Conservation (phyloP, 2,888 invertebrate genomes). For the Andrena bicolor region DNA sequence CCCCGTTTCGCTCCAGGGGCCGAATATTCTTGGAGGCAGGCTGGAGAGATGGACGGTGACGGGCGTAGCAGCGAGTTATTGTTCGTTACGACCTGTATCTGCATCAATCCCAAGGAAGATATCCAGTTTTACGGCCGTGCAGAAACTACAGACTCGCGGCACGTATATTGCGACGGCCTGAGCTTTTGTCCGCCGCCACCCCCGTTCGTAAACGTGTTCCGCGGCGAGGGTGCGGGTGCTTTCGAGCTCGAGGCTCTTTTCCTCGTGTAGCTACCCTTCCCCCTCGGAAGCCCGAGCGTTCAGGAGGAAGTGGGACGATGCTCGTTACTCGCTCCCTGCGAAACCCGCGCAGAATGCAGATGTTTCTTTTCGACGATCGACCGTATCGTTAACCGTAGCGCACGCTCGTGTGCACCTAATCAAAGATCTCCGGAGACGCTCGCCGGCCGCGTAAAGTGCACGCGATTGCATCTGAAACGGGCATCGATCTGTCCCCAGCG, state of each 20-base stretch:
- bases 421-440: not conserved
- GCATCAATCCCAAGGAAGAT: not conserved
- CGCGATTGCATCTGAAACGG: not conserved
- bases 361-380: conserved; percentile 26
- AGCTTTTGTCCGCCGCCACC: not conserved
- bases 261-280: no score
- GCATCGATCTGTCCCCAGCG: not conserved
- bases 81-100: not conserved
- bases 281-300: not conserved
- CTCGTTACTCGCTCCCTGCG: conserved; percentile 27
- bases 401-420: not conserved
- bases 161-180: not conserved
- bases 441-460: not conserved
- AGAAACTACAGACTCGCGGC: not conserved
- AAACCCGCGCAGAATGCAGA: not conserved
- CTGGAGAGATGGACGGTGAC: conserved; percentile 1
- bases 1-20: not conserved
- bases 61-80: conserved; percentile 2
- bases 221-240: no score
- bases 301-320: not conserved
- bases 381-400: conserved; percentile 5
- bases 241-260: no score
- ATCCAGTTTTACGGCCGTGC: conserved; percentile 6
- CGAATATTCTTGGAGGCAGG: not conserved
- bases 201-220: no score